phyloP scores from a whole-genome alignment of 2,888 invertebrate genomes.

The Autographa pulchrina region DNA sequence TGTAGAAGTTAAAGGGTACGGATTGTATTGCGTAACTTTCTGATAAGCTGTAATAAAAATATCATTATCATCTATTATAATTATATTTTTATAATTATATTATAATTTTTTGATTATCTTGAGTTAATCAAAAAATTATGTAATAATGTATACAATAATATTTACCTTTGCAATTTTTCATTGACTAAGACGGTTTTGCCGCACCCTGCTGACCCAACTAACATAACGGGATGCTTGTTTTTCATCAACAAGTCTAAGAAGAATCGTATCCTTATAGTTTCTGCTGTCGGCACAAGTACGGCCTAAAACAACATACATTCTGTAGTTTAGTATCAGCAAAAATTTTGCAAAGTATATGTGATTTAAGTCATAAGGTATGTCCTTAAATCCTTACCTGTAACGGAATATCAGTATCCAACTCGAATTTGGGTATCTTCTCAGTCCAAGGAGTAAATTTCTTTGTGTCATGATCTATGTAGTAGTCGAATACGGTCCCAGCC shows the following conservation, averaged over 20 bases:
- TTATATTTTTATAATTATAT: no score
- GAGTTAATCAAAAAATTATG: no score
- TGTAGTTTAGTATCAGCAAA: background rate
- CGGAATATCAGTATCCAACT: constrained; percentile 97
- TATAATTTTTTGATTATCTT: no score
- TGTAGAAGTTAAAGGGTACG: constrained; percentile 99
- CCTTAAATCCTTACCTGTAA: constrained; percentile 91
- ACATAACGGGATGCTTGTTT: constrained; percentile 97
- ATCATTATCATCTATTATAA: no score
- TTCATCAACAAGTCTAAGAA: constrained; percentile 97
- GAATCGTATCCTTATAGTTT: constrained; percentile 96
- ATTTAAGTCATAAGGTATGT: background rate
- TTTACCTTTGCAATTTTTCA: constrained; percentile 91
- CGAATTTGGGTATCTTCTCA: constrained; percentile 96
- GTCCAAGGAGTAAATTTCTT: constrained; percentile 97
- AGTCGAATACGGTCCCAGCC: constrained; percentile 98
- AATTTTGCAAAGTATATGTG: background rate
- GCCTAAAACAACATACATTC: constrained; percentile 88
- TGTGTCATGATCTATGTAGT: constrained; percentile 96
- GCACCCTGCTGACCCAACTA: constrained; percentile 97
- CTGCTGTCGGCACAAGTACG: constrained; percentile 97
- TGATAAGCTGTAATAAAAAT: constrained; percentile 87
- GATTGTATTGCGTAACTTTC: constrained; percentile 97
- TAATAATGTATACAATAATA: background rate
- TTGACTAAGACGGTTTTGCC: constrained; percentile 97